A percentile compares a stretch with the other conserved stretches of the same genome.
Evolutionary conservation across 2,888 invertebrate species (phyloP).

Genomic region (Eurois occulta): DNA sequence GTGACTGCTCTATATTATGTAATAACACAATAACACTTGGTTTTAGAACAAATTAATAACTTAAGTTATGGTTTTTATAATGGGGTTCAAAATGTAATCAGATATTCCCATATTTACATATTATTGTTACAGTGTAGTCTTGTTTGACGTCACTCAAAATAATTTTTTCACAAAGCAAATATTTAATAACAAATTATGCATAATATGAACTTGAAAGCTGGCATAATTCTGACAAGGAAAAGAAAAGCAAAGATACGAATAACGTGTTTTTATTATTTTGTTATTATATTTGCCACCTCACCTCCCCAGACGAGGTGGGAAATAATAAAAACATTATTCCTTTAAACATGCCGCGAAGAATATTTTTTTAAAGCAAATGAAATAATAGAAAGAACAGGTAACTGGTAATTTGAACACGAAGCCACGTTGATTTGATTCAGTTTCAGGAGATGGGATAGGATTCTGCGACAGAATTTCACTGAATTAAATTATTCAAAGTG

Average conservation of each 20-base stretch:
- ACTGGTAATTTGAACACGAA: neutral
- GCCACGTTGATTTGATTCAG: neutral
- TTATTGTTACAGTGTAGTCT: neutral
- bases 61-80: neutral
- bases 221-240: conserved; percentile 19
- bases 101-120: too few relatives aligned
- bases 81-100: too few relatives aligned
- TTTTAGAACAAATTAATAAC: neutral
- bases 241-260: conserved; percentile 26
- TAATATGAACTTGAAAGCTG: conserved; percentile 8
- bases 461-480: neutral
- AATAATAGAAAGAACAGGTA: neutral
- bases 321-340: conserved; percentile 39
- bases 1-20: too few relatives aligned
- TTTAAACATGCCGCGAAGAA: neutral
- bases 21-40: too few relatives aligned
- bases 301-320: conserved; percentile 15
- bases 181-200: conserved; percentile 20
- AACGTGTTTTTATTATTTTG: conserved; percentile 1
- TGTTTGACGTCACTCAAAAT: neutral
- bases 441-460: neutral
- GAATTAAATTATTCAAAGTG: neutral
- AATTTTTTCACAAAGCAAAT: neutral
- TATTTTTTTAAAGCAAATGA: neutral
- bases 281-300: neutral